Conservation (phyloP, 2,113 vertebrate genomes). For the Chlamydotis undulata region DNA sequence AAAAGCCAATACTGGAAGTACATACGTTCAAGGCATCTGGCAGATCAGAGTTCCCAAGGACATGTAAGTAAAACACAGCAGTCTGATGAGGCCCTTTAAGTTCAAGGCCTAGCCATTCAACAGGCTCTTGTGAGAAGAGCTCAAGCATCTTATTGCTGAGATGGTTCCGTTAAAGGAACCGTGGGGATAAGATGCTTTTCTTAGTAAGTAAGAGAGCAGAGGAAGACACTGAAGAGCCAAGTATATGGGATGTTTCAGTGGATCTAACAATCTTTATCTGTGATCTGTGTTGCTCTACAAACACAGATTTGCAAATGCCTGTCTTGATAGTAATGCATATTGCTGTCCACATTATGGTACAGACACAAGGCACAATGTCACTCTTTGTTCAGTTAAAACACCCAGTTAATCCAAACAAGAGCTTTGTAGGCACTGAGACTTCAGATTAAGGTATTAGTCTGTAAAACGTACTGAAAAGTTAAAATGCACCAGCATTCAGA, state of each 20-base stretch:
- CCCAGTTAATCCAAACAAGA: not conserved
- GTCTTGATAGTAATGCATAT: not conserved
- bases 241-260: not conserved
- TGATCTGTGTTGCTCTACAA: not conserved
- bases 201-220: not conserved
- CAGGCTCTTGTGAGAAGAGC: not conserved
- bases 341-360: not conserved
- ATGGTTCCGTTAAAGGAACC: not conserved
- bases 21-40: not conserved
- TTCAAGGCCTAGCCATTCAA: not conserved
- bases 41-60: not conserved
- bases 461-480: not conserved
- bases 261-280: not conserved
- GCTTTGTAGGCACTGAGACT: not conserved
- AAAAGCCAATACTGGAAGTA: not conserved
- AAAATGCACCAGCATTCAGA: not conserved
- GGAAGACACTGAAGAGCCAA: not conserved
- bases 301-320: not conserved
- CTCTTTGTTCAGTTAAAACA: not conserved
- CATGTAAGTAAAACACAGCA: not conserved
- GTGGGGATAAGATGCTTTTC: not conserved
- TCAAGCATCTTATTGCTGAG: not conserved
- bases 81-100: not conserved
- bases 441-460: not conserved
- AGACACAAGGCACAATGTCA: not conserved